Base-by-base conservation (phyloP, 2,888 invertebrate genomes). In the Drosophila algonquin region DNA sequence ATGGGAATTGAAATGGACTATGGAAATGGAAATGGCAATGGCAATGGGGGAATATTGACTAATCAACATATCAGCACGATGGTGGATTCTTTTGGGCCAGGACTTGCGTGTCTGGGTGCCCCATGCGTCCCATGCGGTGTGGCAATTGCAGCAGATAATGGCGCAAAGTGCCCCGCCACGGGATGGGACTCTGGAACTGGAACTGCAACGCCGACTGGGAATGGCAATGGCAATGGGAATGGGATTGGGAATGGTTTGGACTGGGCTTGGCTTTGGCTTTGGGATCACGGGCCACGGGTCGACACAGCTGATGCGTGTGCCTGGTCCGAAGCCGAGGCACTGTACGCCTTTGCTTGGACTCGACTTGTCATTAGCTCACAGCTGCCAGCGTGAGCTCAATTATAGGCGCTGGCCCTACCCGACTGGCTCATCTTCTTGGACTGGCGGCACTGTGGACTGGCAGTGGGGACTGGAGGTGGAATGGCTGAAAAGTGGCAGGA, bases 41-140 rank as follows among this genome's bases (percentile, higher is more conserved):
- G 21, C 21, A 21, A 21, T 21, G 21, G 21, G 53, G 74, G 74
- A 82, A 77, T 78, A 82, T 76, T 80, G 82, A 72, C 87, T 80
- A 86, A 82, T 83, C 82, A 82, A 82, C 87, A 86, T 86, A 86
- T 86, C 87, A 82, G 84, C 82, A 83, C 81, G 83, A 69, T 74
- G 81, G 48, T 45, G 53, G 27, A 40, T 40, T 40, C 40, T 7
- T 40, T 40, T 2, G 58, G 58, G 47, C 18, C 12, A 47, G 30
- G 21, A 54, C 57, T 78, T 85, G 77, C 78, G 73, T 76, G 83
- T 86, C 73, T 76, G 71, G 47, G 44, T 55, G 44, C 52, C 50
- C 53, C 76, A 64, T 64, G 56, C 75, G 67, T 67, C 78, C 75
- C 81, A 84, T 81, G 83, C 75, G 84, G 85, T 65, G 80, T 79